These are phyloP conservation scores for Nomia melanderi DNA, from an alignment of 1,140 invertebrate species.

Conservation along the genomic window DNA sequence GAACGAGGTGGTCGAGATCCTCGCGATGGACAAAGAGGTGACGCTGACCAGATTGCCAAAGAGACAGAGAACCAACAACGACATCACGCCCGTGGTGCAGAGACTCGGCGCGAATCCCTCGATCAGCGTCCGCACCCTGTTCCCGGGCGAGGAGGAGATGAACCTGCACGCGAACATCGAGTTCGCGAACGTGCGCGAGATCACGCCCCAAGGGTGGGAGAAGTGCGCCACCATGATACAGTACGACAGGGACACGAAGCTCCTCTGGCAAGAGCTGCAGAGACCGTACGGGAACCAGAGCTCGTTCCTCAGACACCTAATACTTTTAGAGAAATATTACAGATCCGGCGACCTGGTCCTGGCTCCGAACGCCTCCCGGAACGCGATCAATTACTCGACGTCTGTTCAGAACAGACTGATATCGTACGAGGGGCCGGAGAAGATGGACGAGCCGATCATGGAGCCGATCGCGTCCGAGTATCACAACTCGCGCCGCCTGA, in stretches of 20 bases:
- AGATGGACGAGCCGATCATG: conserved; percentile 76
- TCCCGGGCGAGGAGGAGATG: conserved; percentile 90
- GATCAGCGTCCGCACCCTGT: conserved; percentile 89
- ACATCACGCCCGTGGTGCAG: conserved; percentile 79
- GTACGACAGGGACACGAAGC: conserved; percentile 90
- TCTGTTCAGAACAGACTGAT: conserved; percentile 89
- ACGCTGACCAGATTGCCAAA: conserved; percentile 78
- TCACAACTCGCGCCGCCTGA: conserved; percentile 70
- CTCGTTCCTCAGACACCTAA: conserved; percentile 89
- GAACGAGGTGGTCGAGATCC: conserved; percentile 75
- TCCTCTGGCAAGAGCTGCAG: conserved; percentile 89
- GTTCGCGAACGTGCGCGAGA: conserved; percentile 85
- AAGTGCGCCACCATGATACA: conserved; percentile 89
- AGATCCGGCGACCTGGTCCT: conserved; percentile 88
- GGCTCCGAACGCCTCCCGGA: conserved; percentile 86
- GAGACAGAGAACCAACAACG: conserved; percentile 70
- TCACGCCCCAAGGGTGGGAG: conserved; percentile 90
- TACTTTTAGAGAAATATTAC: conserved; percentile 91
- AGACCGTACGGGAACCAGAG: conserved; percentile 92
- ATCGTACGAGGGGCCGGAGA: conserved; percentile 85
- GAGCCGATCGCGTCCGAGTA: conserved; percentile 72
- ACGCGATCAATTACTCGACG: conserved; percentile 88
- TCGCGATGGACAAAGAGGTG: conserved; percentile 79
- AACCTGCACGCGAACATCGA: conserved; percentile 88
- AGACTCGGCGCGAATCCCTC: conserved; percentile 88